Evolutionary conservation across 2,888 invertebrate genomes (phyloP), one percentile per base, ranked within the genome.

Genomic region (Antheraea yamamai): DNA sequence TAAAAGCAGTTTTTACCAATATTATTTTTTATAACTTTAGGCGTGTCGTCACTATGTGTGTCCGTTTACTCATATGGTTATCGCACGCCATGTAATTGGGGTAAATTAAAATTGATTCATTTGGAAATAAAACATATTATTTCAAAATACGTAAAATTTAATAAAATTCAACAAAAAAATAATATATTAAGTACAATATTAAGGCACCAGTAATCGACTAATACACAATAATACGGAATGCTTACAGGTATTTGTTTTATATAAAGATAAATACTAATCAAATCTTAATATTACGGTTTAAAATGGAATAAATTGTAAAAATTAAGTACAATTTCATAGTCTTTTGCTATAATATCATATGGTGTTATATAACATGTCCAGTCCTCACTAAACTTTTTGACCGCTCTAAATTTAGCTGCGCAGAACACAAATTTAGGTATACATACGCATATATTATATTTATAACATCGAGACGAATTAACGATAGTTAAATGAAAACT

Each of bases 171-270:
- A 80, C 76, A 77, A 72, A 77, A 76, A 72, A 61, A 23, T 23
- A 74, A 78, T 66, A 58, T 72, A n/a, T 55, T 55, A 75, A 75
- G 71, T 61, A 72, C 30, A 70, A 61, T 61, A 61, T 61, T 76
- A 78, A 79, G 75, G 79, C 81, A 82, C 81, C 79, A 80, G 30
- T 77, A n/a, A 75, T 77, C 73, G n/a, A 71, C 16, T 26, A 64
- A 61, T 23, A 61, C n/a, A 61, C n/a, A 2, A 35, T 18, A 73
- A 68, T 16, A 55, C 52, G 75, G 74, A 76, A 76, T 75, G 74
- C 71, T 55, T 14, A 55, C 55, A 55, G 55, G 20, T 4, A 18
- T 55, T 61, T 20, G 10, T 23, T 61, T 23, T 61, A 61, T 61
- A 61, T 23, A 61, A 23, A 23, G 23, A 61, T 23, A 23, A 61